Conservation (phyloP, 2,888 invertebrate genomes). For the Geophilus truncorum region DNA sequence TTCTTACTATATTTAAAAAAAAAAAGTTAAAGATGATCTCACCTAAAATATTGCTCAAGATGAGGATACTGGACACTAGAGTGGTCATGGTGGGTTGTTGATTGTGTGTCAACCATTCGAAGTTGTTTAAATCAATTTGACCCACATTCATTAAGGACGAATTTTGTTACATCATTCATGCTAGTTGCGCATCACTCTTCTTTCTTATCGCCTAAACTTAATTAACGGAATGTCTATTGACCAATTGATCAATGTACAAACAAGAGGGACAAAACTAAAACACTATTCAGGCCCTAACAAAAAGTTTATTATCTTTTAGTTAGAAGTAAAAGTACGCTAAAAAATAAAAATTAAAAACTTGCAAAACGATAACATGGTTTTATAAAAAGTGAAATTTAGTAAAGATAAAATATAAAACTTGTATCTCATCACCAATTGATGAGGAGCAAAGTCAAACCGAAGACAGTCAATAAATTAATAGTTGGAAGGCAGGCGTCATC, state of each 20-base stretch:
- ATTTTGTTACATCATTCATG: not conserved
- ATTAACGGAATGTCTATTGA: not conserved
- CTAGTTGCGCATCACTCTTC: not conserved
- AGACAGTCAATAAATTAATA: not conserved
- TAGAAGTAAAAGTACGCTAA: not conserved
- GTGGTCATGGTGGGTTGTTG: slow-evolving; percentile 6
- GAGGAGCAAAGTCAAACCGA: not conserved
- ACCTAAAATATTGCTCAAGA: slow-evolving; percentile 17
- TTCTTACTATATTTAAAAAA: not conserved
- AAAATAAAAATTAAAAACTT: not conserved
- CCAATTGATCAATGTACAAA: not conserved
- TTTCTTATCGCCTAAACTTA: not conserved
- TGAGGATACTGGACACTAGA: slow-evolving; percentile 5
- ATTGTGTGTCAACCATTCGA: slow-evolving; percentile 22
- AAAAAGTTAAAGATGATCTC: not conserved
- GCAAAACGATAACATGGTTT: not conserved
- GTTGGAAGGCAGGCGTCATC: not conserved
- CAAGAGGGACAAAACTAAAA: not conserved
- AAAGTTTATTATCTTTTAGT: not conserved
- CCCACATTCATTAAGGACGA: slow-evolving; percentile 27
- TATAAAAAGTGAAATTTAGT: not conserved
- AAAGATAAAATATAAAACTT: not conserved
- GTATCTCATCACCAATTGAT: not conserved
- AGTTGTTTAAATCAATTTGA: slow-evolving; percentile 12
- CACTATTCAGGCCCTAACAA: not conserved